Evolutionary conservation across 1,140 invertebrate genomes (phyloP).

Genomic region (Cotesia vestalis): DNA sequence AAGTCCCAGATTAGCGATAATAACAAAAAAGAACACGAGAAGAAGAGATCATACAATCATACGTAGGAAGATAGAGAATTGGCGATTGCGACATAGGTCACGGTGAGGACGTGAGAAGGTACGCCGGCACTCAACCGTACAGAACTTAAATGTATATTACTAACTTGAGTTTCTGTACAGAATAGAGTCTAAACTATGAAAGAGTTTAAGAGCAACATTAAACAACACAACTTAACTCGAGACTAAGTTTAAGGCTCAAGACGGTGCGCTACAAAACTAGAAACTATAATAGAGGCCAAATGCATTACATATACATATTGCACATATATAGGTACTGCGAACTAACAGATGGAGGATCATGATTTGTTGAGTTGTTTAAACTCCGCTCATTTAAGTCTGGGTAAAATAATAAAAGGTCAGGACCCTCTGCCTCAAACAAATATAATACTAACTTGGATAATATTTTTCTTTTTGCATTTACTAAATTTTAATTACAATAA

Average conservation of each 20-base stretch:
- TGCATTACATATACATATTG: too few species aligned
- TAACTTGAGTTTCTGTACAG: background rate
- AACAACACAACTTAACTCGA: slow-evolving; percentile 41
- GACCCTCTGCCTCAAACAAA: slow-evolving; percentile 19
- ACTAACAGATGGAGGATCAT: slow-evolving; percentile 40
- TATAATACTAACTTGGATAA: too few species aligned
- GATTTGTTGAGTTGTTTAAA: slow-evolving; percentile 36
- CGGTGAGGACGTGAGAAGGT: slow-evolving; percentile 48
- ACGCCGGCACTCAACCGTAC: slow-evolving; percentile 16
- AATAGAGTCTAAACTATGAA: too few species aligned
- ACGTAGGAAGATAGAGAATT: slow-evolving; percentile 18
- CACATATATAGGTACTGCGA: too few species aligned
- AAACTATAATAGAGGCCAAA: background rate
- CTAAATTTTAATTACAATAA: too few species aligned
- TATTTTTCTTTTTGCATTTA: too few species aligned
- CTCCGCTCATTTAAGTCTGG: background rate
- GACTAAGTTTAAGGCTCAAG: too few species aligned
- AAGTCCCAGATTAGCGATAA: slow-evolving; percentile 7
- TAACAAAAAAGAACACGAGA: background rate
- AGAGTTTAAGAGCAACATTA: too few species aligned
- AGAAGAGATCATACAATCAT: background rate
- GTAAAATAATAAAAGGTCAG: slow-evolving; percentile 44
- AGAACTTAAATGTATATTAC: too few species aligned
- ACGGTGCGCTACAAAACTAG: background rate
- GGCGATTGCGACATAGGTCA: slow-evolving; percentile 52